These are phyloP conservation scores for Stenopsyche tienmushanensis DNA, from an alignment of 1,140 invertebrate genomes.

Conservation along the genomic window DNA sequence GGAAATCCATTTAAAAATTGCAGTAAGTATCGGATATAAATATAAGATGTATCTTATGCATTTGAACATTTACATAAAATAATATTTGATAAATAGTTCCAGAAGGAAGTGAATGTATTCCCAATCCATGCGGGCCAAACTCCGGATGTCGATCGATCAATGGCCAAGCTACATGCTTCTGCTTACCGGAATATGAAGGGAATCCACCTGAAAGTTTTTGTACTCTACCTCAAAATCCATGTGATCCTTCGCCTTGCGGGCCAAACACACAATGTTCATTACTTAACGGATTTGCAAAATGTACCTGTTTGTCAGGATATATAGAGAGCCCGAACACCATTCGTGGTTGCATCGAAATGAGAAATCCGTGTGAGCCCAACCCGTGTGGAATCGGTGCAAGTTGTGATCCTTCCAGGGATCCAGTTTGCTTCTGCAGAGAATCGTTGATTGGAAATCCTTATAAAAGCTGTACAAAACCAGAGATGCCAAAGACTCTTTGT, in stretches of 20 bases:
- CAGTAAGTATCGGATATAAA: constrained; percentile 65
- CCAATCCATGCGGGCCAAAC: constrained; percentile 82
- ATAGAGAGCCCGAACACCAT: constrained; percentile 86
- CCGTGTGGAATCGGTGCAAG: constrained; percentile 76
- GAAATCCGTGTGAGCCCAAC: constrained; percentile 79
- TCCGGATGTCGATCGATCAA: constrained; percentile 74
- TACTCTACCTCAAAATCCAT: constrained; percentile 70
- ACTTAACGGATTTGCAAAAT: constrained; percentile 82
- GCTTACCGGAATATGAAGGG: constrained; percentile 85
- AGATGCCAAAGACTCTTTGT: constrained; percentile 62
- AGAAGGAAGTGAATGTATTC: constrained; percentile 79
- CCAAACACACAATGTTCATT: constrained; percentile 84
- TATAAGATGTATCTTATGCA: not conserved
- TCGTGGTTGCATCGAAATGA: constrained; percentile 74
- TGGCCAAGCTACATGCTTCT: constrained; percentile 76
- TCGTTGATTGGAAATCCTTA: constrained; percentile 77
- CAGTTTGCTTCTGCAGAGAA: constrained; percentile 80
- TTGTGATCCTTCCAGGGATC: constrained; percentile 73
- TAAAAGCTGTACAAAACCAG: constrained; percentile 63
- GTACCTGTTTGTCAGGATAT: constrained; percentile 79
- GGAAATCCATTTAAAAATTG: constrained; percentile 90
- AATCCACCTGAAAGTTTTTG: constrained; percentile 72
- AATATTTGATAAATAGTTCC: constrained; percentile 65
- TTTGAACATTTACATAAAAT: constrained; percentile 5
- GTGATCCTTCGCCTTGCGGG: constrained; percentile 82